Conservation (phyloP, 2,113 vertebrate species). For the Otolemur garnettii region DNA sequence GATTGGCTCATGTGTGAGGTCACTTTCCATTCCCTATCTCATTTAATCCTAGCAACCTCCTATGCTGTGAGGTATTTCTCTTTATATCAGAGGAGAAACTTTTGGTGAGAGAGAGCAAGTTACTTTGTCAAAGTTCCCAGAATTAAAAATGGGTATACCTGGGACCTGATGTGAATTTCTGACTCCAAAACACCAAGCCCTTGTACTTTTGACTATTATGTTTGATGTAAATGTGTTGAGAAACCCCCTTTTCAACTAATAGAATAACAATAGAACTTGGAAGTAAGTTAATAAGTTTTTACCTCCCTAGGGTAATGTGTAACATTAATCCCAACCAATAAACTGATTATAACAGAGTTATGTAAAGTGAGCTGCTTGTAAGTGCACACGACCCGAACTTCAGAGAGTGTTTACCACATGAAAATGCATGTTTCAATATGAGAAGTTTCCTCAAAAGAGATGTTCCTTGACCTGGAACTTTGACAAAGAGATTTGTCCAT, state of each 20-base stretch:
- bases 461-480: not conserved
- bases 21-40: not conserved
- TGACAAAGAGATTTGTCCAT: not conserved
- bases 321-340: not conserved
- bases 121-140: conserved; percentile 32
- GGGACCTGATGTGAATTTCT: not conserved
- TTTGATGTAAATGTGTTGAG: not conserved
- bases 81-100: not conserved
- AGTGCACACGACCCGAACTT: not conserved
- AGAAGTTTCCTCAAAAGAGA: not conserved
- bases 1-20: not conserved
- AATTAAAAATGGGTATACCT: not conserved
- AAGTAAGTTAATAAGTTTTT: conserved; percentile 20
- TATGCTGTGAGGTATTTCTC: not conserved
- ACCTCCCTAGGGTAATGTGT: not conserved
- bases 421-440: not conserved
- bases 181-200: not conserved
- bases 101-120: not conserved
- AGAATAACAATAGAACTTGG: not conserved
- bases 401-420: not conserved
- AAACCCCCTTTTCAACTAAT: not conserved
- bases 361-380: not conserved
- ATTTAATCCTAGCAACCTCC: not conserved
- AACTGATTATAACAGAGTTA: not conserved
- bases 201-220: not conserved